phyloP scores from a whole-genome alignment of 2,113 vertebrate species.

The Garra rufa region DNA sequence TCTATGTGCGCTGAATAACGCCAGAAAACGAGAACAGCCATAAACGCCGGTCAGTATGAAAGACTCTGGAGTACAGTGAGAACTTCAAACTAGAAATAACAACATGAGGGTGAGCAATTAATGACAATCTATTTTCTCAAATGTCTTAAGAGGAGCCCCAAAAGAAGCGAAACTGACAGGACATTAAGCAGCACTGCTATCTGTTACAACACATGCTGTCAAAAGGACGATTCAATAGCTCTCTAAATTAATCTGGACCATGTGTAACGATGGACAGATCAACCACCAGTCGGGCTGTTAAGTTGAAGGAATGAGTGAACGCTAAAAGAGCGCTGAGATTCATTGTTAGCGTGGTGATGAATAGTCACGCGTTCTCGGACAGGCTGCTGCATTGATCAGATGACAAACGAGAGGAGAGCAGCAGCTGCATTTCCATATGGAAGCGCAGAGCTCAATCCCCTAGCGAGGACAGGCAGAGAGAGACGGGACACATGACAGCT shows the following conservation, averaged over 20 bases:
- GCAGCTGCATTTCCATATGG: conserved; percentile 59
- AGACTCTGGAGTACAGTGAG: not conserved
- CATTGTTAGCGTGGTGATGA: conserved; percentile 48
- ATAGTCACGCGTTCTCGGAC: conserved; percentile 34
- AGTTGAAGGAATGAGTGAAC: conserved; percentile 8
- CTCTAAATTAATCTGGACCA: conserved; percentile 31
- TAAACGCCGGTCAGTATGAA: not conserved
- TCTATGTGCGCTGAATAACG: conserved; percentile 51
- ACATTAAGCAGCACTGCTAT: conserved; percentile 6
- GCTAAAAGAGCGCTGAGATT: conserved; percentile 28
- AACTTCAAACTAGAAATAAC: not conserved
- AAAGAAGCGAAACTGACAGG: conserved; percentile 4
- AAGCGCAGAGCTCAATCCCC: conserved; percentile 46
- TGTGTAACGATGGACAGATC: conserved; percentile 14
- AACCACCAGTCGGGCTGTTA: conserved; percentile 5
- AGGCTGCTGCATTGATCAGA: conserved; percentile 51
- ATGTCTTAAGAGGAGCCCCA: not conserved
- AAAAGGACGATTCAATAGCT: conserved; percentile 14
- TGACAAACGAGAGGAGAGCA: conserved; percentile 46
- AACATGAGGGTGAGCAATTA: no score
- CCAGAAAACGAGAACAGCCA: not conserved
- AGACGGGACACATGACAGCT: conserved; percentile 55
- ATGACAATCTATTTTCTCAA: not conserved
- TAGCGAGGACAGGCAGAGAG: conserved; percentile 28
- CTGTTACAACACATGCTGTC: conserved; percentile 1